These are phyloP conservation scores for Gulo gulo DNA, from an alignment of 2,113 vertebrate genomes.

Conservation along the genomic window DNA sequence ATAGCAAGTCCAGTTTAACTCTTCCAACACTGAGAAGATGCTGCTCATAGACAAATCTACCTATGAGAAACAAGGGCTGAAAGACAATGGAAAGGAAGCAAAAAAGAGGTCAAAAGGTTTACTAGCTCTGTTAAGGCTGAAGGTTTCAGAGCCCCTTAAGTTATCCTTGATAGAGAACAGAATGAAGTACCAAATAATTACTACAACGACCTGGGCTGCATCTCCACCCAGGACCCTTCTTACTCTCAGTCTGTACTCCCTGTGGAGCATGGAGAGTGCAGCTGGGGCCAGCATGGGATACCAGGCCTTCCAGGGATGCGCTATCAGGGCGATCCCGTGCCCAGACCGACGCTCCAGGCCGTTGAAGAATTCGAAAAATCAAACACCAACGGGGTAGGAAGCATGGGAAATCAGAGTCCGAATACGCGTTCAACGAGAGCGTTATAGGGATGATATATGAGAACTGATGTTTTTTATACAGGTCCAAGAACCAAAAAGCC, in stretches of 20 bases:
- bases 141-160: background rate
- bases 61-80: background rate
- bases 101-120: background rate
- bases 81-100: background rate
- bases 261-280: background rate
- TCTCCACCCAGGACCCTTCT: constrained; percentile 1
- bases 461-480: background rate
- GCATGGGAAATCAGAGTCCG: background rate
- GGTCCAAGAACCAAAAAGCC: background rate
- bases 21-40: background rate
- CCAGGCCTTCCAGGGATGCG: background rate
- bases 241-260: background rate
- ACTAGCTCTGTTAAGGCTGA: background rate
- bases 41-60: background rate
- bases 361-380: constrained; percentile 58
- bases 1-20: background rate
- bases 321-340: background rate
- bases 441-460: background rate
- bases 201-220: background rate
- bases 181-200: background rate
- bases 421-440: background rate
- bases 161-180: background rate
- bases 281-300: background rate
- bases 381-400: background rate
- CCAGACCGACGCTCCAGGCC: background rate